Conservation (phyloP, 2,113 vertebrate genomes). For the Amblyopsis rosae region DNA sequence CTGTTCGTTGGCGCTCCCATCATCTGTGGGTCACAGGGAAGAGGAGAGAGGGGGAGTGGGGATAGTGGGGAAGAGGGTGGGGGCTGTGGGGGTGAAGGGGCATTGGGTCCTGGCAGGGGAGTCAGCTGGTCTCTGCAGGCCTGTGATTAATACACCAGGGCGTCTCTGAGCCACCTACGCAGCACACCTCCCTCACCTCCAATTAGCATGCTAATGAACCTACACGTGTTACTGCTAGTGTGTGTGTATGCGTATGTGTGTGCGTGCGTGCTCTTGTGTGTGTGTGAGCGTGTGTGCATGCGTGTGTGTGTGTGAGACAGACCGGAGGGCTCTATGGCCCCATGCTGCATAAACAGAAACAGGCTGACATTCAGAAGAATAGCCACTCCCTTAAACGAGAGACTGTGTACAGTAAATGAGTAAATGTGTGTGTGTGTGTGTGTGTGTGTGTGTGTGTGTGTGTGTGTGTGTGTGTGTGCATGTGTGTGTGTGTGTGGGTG, state of each 20-base stretch:
- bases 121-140: conserved; percentile 63
- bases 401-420: not conserved
- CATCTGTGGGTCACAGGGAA: conserved; percentile 41
- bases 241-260: conserved; percentile 12
- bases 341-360: conserved; percentile 64
- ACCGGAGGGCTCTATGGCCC: conserved; percentile 62
- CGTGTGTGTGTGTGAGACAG: conserved; percentile 25
- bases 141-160: conserved; percentile 70
- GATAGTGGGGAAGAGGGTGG: conserved; percentile 10
- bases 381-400: conserved; percentile 55
- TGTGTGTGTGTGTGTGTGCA: conserved; percentile 21
- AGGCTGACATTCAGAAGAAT: conserved; percentile 53
- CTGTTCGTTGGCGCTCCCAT: conserved; percentile 39
- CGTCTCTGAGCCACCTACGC: conserved; percentile 68
- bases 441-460: conserved; percentile 21
- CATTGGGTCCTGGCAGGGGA: conserved; percentile 47
- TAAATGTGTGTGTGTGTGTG: conserved; percentile 22
- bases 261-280: not conserved
- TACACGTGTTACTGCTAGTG: conserved; percentile 29
- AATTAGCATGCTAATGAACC: conserved; percentile 76
- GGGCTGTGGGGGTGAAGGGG: conserved; percentile 16
- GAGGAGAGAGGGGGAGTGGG: conserved; percentile 42
- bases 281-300: not conserved
- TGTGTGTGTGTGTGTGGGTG: conserved; percentile 21
- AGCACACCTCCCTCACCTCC: conserved; percentile 72